These are phyloP conservation scores for Lamellibrachia columna DNA, from an alignment of 2,888 invertebrate genomes.

Conservation along the genomic window DNA sequence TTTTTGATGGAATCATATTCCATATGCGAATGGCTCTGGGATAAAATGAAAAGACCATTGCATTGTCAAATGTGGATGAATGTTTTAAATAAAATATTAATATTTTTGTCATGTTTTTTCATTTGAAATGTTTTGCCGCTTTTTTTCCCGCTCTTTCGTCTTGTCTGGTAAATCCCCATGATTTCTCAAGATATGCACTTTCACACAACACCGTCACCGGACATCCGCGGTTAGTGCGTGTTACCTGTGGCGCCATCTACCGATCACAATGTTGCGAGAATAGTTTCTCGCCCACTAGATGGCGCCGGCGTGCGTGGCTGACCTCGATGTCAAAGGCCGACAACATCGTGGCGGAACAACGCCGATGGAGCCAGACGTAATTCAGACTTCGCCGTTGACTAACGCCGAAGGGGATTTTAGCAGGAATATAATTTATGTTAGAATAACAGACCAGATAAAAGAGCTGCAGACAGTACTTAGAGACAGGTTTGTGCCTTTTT, in stretches of 20 bases:
- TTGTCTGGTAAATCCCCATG: too few species aligned
- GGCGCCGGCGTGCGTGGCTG: not conserved
- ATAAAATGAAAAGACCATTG: too few species aligned
- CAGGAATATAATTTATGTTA: slow-evolving; percentile 51
- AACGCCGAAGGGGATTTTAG: slow-evolving; percentile 48
- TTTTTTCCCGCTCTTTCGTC: too few species aligned
- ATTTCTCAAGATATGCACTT: too few species aligned
- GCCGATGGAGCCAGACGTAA: slow-evolving; percentile 31
- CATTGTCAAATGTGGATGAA: too few species aligned
- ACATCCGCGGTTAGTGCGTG: not conserved
- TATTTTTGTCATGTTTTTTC: too few species aligned
- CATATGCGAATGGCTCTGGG: too few species aligned
- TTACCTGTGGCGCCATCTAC: not conserved
- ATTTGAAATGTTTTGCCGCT: too few species aligned
- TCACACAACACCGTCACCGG: too few species aligned
- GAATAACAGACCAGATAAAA: slow-evolving; percentile 60
- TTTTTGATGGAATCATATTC: too few species aligned
- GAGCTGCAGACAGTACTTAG: slow-evolving; percentile 68
- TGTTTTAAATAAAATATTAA: too few species aligned
- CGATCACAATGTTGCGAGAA: not conserved
- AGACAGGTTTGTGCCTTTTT: slow-evolving; percentile 63
- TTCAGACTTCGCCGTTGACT: slow-evolving; percentile 22
- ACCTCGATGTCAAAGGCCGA: slow-evolving; percentile 6
- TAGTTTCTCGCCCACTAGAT: not conserved
- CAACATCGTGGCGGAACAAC: not conserved